These are phyloP conservation scores for Poliocrania exsul DNA, from an alignment of 2,797 vertebrate genomes.

Conservation along the genomic window DNA sequence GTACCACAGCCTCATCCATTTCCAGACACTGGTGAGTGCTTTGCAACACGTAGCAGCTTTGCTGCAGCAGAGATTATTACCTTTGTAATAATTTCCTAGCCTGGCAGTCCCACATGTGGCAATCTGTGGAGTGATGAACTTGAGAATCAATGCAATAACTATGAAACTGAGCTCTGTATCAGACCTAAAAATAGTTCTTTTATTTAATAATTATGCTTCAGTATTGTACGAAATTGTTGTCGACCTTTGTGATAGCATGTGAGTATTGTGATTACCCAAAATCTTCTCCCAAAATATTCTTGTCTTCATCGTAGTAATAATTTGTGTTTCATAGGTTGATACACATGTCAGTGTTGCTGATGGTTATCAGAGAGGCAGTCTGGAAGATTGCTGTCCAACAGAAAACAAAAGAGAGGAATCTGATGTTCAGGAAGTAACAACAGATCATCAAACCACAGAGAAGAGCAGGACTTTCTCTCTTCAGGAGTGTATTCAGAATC, in stretches of 20 bases:
- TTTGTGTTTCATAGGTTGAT: conserved; percentile 58
- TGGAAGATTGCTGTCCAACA: neutral
- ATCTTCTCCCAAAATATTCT: neutral
- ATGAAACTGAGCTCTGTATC: neutral
- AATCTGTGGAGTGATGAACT: neutral
- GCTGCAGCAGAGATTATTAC: neutral
- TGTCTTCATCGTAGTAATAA: neutral
- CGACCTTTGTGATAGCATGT: neutral
- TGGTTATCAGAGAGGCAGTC: neutral
- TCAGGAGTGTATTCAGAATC: neutral
- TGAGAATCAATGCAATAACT: neutral
- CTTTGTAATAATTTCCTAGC: neutral
- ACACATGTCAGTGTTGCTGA: neutral
- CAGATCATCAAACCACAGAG: neutral
- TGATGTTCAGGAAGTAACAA: neutral
- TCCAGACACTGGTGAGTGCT: neutral
- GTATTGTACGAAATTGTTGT: neutral
- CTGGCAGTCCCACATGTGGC: neutral
- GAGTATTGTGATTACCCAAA: neutral
- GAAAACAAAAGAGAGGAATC: neutral
- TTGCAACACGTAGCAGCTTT: neutral
- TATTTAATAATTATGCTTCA: neutral
- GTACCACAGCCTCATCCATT: neutral
- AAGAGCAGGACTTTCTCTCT: neutral
- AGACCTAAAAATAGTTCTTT: neutral